These are phyloP conservation scores for Dromococcyx pavoninus DNA, from an alignment of 2,797 vertebrate genomes.

Conservation along the genomic window DNA sequence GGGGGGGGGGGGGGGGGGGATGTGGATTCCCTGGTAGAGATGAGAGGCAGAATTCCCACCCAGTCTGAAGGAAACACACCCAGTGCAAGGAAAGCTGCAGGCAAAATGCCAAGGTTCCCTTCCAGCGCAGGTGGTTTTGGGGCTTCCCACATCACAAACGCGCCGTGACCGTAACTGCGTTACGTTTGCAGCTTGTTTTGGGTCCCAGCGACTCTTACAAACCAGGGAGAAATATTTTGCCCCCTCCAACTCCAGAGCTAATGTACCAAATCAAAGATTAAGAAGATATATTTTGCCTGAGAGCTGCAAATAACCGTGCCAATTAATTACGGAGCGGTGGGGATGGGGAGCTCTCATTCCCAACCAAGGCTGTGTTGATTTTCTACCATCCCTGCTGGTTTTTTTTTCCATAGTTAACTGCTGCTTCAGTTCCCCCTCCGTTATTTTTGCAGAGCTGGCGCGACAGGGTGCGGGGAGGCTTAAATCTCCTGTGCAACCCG, in stretches of 20 bases:
- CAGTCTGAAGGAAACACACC: neutral
- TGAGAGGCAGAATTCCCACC: neutral
- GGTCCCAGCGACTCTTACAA: neutral
- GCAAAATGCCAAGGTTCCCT: neutral
- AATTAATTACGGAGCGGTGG: neutral
- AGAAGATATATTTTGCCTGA: neutral
- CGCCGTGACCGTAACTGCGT: fast-evolving
- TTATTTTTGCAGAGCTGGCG: neutral
- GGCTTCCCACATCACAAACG: fast-evolving
- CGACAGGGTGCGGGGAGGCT: neutral
- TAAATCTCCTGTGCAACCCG: neutral
- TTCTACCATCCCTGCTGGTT: neutral
- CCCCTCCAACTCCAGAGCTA: neutral
- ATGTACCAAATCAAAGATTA: neutral
- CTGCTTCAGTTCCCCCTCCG: neutral
- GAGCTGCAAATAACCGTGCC: neutral
- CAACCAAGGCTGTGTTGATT: neutral
- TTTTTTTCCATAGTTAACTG: neutral
- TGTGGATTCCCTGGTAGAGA: neutral
- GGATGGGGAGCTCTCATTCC: neutral
- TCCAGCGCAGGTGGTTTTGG: neutral
- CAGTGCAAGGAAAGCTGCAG: neutral
- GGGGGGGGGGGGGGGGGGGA: no score
- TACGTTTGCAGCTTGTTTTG: fast-evolving
- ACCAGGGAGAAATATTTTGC: neutral